phyloP scores from a whole-genome alignment of 2,888 invertebrate species.

The Apotomis capreana region DNA sequence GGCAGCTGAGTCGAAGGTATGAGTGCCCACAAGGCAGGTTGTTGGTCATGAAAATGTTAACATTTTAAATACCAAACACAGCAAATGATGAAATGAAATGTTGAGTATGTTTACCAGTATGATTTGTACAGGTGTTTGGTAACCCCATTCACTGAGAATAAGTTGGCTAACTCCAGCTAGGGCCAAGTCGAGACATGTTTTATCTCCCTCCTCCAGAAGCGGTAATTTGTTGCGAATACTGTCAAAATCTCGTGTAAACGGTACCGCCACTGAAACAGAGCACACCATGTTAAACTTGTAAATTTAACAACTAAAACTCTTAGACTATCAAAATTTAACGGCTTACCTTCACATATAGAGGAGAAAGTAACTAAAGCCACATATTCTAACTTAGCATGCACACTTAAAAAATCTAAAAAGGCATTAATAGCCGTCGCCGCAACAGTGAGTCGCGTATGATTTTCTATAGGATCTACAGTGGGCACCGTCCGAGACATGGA shows the following conservation, averaged over 20 bases:
- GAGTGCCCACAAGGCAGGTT: too few species aligned
- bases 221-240: conserved; percentile 89
- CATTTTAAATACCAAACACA: too few species aligned
- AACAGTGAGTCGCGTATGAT: conserved; percentile 69
- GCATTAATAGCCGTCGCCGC: conserved; percentile 72
- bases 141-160: conserved; percentile 95
- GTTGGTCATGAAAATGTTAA: too few species aligned
- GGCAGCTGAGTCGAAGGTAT: too few species aligned
- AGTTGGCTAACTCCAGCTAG: conserved; percentile 91
- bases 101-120: conserved; percentile 63
- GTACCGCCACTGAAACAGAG: conserved; percentile 84
- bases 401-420: conserved; percentile 71
- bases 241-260: conserved; percentile 95
- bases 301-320: background rate
- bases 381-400: conserved; percentile 75
- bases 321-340: background rate
- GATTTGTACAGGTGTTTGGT: conserved; percentile 91
- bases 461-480: conserved; percentile 68
- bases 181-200: conserved; percentile 92
- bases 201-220: conserved; percentile 92
- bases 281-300: conserved; percentile 6
- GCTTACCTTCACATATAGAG: conserved; percentile 72
- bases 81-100: too few species aligned
- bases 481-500: conserved; percentile 77
- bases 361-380: conserved; percentile 74